A percentile compares a stretch with the other conserved stretches of the same genome.
These are phyloP conservation scores for Cebus imitator DNA, from an alignment of 2,113 vertebrate species.

Conservation along the genomic window DNA sequence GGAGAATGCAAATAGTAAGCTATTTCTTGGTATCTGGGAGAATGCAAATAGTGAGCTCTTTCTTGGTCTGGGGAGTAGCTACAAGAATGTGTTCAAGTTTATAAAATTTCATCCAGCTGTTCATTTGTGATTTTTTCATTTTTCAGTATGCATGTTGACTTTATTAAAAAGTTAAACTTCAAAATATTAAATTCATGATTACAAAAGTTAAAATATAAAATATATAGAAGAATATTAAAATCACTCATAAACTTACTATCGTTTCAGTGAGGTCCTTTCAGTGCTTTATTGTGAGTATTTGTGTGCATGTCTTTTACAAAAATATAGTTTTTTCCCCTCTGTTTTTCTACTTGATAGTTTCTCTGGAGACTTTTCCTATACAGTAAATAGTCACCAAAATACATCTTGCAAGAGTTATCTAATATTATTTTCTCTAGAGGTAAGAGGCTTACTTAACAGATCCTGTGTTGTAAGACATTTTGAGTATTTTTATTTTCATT, in stretches of 20 bases:
- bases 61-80: background rate
- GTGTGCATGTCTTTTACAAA: background rate
- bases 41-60: background rate
- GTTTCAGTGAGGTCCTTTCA: background rate
- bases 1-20: background rate
- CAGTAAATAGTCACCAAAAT: background rate
- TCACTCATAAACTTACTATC: background rate
- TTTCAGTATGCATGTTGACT: background rate
- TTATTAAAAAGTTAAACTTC: background rate
- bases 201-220: background rate
- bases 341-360: background rate
- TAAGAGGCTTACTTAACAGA: background rate
- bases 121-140: background rate
- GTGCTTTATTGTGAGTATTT: too few species aligned
- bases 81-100: background rate
- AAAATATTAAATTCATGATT: background rate
- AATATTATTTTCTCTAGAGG: background rate
- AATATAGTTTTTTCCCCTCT: background rate
- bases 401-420: background rate
- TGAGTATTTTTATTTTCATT: background rate
- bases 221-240: background rate
- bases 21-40: background rate
- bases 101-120: background rate
- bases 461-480: background rate
- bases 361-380: background rate